Base-by-base conservation (phyloP, 2,888 invertebrate genomes). In the Lapara coniferarum region DNA sequence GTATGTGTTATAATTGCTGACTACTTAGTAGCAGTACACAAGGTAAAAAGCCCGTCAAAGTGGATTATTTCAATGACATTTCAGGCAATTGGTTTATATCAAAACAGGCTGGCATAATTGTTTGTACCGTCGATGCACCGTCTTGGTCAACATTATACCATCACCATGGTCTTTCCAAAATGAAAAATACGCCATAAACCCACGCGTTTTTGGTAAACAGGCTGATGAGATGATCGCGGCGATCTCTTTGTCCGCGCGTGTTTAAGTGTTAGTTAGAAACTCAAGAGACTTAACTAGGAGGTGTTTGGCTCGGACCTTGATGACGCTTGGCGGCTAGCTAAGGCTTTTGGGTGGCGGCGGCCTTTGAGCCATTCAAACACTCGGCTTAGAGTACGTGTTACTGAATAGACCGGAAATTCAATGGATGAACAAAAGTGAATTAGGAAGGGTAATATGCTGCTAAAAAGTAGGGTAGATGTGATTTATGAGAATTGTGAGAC, bases 161-260 rank as follows among this genome's bases (percentile, higher is more conserved):
- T 4, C 7, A 8, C 8, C 4, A 1, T 37, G 2, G 37, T 37
- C 37, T 37, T 37, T 8, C 8, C 37, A 37, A 6, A 6, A 37
- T 37, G 5, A 37, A 25, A 37, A 37, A 37, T 6, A 8, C 4
- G 37, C 5, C 8, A 19, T 13, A 25, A 25, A 4, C 4, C 51
- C 51, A 51, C 51, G 51, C 63, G 52, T 5, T 37, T 37, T 37
- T 6, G 55, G 8, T 0, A 56, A 53, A n/a, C 14, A 5, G 16
- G 56, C 56, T 46, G 56, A 56, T 46, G 7, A 70, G 71, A 72
- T 71, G 70, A 74, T 73, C 71, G 56, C 14, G 53, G 70, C 70
- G 67, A 74, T 74, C 74, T 66, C 75, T 74, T 77, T 74, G 72
- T 71, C 58, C 71, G 76, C 75, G 74, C 77, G 75, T 77, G 77